These are phyloP conservation scores for Benitochromis conjunctus DNA, from an alignment of 2,113 vertebrate genomes.

Conservation along the genomic window DNA sequence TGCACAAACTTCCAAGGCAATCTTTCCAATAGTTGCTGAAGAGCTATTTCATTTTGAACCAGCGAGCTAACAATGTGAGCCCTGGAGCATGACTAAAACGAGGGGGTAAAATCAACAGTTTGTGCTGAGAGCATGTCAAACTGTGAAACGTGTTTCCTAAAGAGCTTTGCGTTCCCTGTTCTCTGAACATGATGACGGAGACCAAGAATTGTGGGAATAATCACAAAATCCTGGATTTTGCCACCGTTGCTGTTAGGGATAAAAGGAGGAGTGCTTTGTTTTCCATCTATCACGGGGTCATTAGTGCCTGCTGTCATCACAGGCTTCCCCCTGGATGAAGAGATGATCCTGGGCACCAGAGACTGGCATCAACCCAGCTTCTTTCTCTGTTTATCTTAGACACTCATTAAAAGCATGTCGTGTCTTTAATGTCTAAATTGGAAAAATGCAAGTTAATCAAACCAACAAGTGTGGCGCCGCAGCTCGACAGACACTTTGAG, in stretches of 20 bases:
- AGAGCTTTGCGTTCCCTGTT: background rate
- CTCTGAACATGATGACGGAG: background rate
- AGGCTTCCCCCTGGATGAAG: constrained; percentile 26
- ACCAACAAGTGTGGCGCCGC: background rate
- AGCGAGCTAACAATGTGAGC: background rate
- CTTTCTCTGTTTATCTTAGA: constrained; percentile 44
- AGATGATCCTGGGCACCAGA: constrained; percentile 22
- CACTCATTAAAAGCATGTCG: constrained; percentile 30
- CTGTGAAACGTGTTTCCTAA: background rate
- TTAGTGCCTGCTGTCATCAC: constrained; percentile 58
- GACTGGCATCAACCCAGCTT: constrained; percentile 32
- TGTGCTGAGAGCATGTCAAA: background rate
- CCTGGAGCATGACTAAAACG: background rate
- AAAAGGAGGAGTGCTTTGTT: constrained; percentile 28
- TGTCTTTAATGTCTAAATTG: constrained; percentile 6
- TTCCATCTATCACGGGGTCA: constrained; percentile 52
- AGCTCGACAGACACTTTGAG: background rate
- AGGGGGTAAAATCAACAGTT: background rate
- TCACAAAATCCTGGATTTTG: background rate
- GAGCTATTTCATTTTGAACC: background rate
- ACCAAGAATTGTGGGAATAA: background rate
- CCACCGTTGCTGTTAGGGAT: background rate
- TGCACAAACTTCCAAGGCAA: background rate
- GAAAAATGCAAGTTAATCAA: constrained; percentile 31
- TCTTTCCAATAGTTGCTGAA: background rate